Percentiles rank a stretch among this genome's conserved stretches.
Conservation (phyloP, 2,888 invertebrate genomes). For the Trachelus iudaicus region DNA sequence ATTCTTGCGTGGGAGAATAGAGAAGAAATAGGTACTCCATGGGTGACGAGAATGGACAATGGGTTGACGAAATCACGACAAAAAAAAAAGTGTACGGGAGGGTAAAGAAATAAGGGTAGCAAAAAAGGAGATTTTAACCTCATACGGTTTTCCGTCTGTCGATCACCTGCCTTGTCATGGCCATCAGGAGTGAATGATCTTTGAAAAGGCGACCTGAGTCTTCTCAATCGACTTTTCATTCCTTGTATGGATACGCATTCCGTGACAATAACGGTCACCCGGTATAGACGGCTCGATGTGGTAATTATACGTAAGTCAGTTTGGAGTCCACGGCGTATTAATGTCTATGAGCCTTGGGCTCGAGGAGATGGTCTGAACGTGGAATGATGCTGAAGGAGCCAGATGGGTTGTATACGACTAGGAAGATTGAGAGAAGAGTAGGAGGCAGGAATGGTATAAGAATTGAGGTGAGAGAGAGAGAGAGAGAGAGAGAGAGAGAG, state of each 20-base stretch:
- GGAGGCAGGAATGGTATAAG: neutral
- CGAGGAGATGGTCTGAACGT: constrained; percentile 43
- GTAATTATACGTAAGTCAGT: constrained; percentile 52
- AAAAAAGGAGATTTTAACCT: neutral
- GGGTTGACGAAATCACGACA: constrained; percentile 42
- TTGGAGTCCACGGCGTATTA: constrained; percentile 41
- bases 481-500: constrained; percentile 20
- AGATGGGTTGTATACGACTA: neutral
- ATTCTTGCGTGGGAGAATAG: constrained; percentile 56
- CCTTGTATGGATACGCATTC: neutral
- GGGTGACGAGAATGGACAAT: constrained; percentile 36
- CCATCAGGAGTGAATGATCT: neutral
- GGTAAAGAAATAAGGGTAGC: neutral
- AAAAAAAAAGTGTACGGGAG: constrained; percentile 23
- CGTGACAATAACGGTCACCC: constrained; percentile 25
- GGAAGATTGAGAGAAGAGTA: constrained; percentile 5
- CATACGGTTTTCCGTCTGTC: neutral
- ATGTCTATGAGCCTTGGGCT: constrained; percentile 43
- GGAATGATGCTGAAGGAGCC: constrained; percentile 18
- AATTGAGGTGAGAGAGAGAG: constrained; percentile 3
- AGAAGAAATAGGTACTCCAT: constrained; percentile 20
- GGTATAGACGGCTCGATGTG: constrained; percentile 45
- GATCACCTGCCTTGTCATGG: neutral
- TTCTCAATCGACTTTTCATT: neutral
- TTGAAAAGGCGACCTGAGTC: neutral